Evolutionary conservation across 1,140 invertebrate species (phyloP), one percentile per base, ranked within the genome.

Genomic region (Pristionchus pacificus): DNA sequence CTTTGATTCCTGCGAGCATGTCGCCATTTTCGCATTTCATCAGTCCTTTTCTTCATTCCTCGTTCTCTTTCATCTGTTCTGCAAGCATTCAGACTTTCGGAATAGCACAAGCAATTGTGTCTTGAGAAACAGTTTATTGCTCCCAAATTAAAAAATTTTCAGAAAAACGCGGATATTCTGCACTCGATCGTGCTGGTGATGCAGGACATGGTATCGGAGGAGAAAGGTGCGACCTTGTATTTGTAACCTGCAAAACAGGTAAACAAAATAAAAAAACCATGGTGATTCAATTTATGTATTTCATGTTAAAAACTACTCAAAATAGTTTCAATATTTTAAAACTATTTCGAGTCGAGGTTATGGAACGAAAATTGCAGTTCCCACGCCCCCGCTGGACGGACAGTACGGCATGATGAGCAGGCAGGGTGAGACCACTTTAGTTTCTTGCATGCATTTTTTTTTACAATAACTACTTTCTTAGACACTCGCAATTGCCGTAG

Each of bases 161-260:
- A 82, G 80, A 83, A 83, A 70, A 74, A 83, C 33, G 80, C 79
- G 10, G 80, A 82, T 59, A 76, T 77, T 66, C 68, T 82, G 10
- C 80, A 82, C 38, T 72, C 76, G 15, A 83, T 61, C 61, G 83
- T 84, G 19, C 49, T 74, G 15, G 71, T 81, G 1, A 84, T 82
- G 80, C 72, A 80, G 55, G 80, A 82, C 62, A 31, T 82, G 32
- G 63, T 80, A 19, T 70, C 68, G 15, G 80, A 82, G 24, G 60
- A 57, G 61, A 33, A 29, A 77, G 24, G 67, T 69, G 19, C 65
- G 65, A 15, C 31, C 14, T 49, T 24, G 24, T 49, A 15, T 65
- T 60, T 49, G n/a, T n/a, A n/a, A n/a, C n/a, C 19, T 49, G 6
- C 19, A 49, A 49, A 49, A 49, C 38, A 49, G 19, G 6, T 49